phyloP scores from a whole-genome alignment of 2,888 invertebrate species.

The Camponotus fellah region DNA sequence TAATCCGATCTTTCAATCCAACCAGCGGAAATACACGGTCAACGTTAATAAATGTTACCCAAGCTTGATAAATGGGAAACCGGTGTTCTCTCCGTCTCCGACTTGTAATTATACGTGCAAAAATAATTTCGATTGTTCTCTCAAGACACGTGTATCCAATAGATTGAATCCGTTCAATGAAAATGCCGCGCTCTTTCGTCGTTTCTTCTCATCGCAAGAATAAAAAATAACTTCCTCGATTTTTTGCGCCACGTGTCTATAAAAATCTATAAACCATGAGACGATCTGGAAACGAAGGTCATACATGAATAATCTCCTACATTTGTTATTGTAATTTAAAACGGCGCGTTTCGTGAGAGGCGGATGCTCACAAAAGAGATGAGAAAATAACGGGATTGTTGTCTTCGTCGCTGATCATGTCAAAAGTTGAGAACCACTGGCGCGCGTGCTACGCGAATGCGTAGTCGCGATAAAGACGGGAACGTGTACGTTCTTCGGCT shows the following conservation, averaged over 20 bases:
- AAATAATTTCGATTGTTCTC: background rate
- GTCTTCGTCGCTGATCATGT: background rate
- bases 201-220: background rate
- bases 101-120: background rate
- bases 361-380: background rate
- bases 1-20: background rate
- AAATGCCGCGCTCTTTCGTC: background rate
- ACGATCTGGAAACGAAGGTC: background rate
- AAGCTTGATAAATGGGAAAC: slow-evolving; percentile 13
- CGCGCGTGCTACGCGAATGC: slow-evolving; percentile 31
- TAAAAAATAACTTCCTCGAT: background rate
- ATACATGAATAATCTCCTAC: slow-evolving; percentile 8
- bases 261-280: background rate
- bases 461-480: background rate
- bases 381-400: slow-evolving; percentile 46
- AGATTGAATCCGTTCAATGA: background rate
- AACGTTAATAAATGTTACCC: slow-evolving; percentile 22
- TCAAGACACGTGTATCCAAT: background rate
- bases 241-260: background rate
- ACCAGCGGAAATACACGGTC: slow-evolving; percentile 9
- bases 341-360: slow-evolving; percentile 9
- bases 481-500: background rate
- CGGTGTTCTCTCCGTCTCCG: background rate
- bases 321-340: slow-evolving; percentile 24
- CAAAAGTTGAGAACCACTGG: slow-evolving; percentile 26